Evolutionary conservation across 2,888 invertebrate genomes (phyloP).

Genomic region (Timema podura): DNA sequence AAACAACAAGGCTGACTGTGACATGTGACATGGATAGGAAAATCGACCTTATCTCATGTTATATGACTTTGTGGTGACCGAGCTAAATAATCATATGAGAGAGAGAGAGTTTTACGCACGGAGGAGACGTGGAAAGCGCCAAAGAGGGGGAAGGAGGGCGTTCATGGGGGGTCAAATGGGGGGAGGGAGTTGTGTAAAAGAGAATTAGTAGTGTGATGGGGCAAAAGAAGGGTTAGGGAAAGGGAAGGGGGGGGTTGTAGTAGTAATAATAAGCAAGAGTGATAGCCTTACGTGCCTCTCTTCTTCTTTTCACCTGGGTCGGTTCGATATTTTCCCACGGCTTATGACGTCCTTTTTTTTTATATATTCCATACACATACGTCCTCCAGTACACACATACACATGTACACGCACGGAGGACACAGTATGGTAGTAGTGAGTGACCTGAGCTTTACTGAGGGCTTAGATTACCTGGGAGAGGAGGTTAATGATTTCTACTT

Average conservation of each 20-base stretch:
- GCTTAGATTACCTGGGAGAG: conserved; percentile 20
- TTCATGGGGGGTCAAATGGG: conserved; percentile 2
- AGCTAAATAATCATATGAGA: conserved; percentile 8
- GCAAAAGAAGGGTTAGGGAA: not conserved
- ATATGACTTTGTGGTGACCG: conserved; percentile 22
- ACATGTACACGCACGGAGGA: not conserved
- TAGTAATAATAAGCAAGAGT: conserved; percentile 27
- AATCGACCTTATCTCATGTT: conserved; percentile 17
- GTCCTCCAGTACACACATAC: not conserved
- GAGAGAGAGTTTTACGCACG: conserved; percentile 14
- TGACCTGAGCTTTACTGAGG: not conserved
- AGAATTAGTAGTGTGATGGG: conserved; percentile 13
- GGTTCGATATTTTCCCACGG: conserved; percentile 32
- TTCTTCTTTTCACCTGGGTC: conserved; percentile 19
- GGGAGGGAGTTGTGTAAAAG: not conserved
- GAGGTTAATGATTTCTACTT: conserved; percentile 17
- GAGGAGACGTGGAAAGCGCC: conserved; percentile 5
- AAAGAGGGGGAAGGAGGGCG: not conserved
- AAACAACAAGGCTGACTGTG: conserved; percentile 18
- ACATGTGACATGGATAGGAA: conserved; percentile 19
- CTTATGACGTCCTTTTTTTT: conserved; percentile 26
- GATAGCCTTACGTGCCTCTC: conserved; percentile 28
- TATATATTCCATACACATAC: conserved; percentile 2
- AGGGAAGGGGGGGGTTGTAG: not conserved
- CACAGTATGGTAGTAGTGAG: not conserved